These are phyloP conservation scores for Poeciliopsis retropinna DNA, from an alignment of 2,113 vertebrate species.

Conservation along the genomic window DNA sequence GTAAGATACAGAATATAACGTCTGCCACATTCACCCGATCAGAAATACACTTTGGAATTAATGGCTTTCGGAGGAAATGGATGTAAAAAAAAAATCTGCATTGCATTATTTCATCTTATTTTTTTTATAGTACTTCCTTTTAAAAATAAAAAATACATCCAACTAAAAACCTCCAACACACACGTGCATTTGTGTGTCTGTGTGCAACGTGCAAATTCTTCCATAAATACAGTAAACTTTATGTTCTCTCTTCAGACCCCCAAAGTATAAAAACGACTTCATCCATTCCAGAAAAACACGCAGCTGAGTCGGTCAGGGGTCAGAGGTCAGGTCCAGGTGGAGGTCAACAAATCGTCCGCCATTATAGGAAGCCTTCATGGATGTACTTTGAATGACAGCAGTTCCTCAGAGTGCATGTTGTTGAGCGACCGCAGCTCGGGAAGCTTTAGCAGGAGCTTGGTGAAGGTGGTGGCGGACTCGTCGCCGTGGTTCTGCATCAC, in stretches of 20 bases:
- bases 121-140: conserved; percentile 11
- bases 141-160: conserved; percentile 48
- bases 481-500: conserved; percentile 95
- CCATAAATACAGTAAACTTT: conserved; percentile 67
- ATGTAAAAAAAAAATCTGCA: conserved; percentile 11
- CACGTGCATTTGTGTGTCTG: conserved; percentile 39
- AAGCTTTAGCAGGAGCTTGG: conserved; percentile 96
- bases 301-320: conserved; percentile 33
- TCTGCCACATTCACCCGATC: conserved; percentile 50
- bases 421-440: conserved; percentile 97
- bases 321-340: conserved; percentile 46
- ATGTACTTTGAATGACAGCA: conserved; percentile 97
- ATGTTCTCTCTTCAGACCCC: conserved; percentile 35
- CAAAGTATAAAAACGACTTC: conserved; percentile 60
- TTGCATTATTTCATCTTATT: conserved; percentile 24
- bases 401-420: conserved; percentile 98
- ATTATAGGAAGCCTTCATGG: conserved; percentile 77
- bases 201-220: conserved; percentile 52
- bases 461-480: conserved; percentile 92
- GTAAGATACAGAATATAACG: neutral
- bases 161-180: conserved; percentile 39
- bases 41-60: conserved; percentile 69
- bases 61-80: conserved; percentile 56
- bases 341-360: conserved; percentile 6
- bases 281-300: conserved; percentile 72